A percentile compares a stretch with the other conserved stretches of the same genome.
These are phyloP conservation scores for Isaurus tuberculatus DNA, from an alignment of 92 coral and sea anemone species.

Conservation along the genomic window DNA sequence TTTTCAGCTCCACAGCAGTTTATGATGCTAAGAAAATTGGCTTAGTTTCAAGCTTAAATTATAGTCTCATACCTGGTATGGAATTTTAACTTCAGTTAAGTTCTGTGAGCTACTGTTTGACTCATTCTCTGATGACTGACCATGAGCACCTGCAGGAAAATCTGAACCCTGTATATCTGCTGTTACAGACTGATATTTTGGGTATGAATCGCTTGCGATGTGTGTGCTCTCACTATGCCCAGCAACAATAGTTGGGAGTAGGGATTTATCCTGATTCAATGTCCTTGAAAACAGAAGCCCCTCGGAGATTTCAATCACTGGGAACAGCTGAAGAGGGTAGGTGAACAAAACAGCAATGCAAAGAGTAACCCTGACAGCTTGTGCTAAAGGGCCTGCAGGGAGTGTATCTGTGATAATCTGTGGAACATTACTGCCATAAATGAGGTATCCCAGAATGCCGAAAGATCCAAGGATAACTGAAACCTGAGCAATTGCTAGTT, in stretches of 20 bases:
- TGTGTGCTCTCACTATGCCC: conserved; percentile 58
- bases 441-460: conserved; percentile 90
- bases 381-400: conserved; percentile 63
- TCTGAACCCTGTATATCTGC: conserved; percentile 15
- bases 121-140: not conserved
- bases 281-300: conserved; percentile 69
- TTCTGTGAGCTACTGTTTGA: not conserved
- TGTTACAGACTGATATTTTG: conserved; percentile 17
- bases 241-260: conserved; percentile 64
- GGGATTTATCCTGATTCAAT: conserved; percentile 58
- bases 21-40: too few species aligned
- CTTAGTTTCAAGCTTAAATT: not conserved
- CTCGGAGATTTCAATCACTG: conserved; percentile 87
- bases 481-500: conserved; percentile 74
- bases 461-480: conserved; percentile 85
- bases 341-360: conserved; percentile 85
- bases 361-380: conserved; percentile 74
- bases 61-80: conserved; percentile 7
- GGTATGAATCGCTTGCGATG: conserved; percentile 8
- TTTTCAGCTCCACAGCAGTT: too few species aligned
- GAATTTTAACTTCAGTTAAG: conserved; percentile 29
- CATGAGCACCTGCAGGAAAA: not conserved
- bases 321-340: conserved; percentile 89
- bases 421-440: conserved; percentile 81
- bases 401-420: conserved; percentile 88